Evolutionary conservation across 2,888 invertebrate genomes (phyloP), one percentile per base, ranked within the genome.

Genomic region (Piscicola geometra): DNA sequence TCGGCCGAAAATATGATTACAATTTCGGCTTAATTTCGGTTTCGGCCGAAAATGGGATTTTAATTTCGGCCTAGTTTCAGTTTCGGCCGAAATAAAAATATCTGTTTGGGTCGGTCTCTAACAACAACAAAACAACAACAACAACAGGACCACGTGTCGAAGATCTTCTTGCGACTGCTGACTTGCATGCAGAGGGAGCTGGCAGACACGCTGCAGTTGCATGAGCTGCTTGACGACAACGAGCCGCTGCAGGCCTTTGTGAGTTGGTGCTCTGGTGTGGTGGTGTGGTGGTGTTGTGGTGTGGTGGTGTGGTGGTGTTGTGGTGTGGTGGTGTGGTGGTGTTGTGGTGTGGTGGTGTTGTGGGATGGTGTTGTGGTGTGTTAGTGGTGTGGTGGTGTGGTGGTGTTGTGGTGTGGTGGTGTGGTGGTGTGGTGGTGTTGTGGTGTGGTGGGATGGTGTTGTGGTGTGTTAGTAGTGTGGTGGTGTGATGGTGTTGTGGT

Each of bases 111-210:
- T n/a, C 21, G 50, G 12, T 47, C 21, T 47, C 21, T 15, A 47
- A 47, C 9, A 47, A 15, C 50, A 15, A 15, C 12, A 47, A 47
- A 47, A 47, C 21, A 47, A 47, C 9, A 15, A 15, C 21, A 47
- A 47, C 50, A 56, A 56, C 60, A 18, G 68, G 33, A 81, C 79
- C 77, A 81, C 36, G 78, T 77, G 72, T 82, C 85, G 33, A 80
- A 81, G 35, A 81, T 81, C 71, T 81, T 98, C 36, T 98, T 97
- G 86, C 92, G 94, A 84, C 87, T 98, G 1, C 87, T 98, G 1
- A 87, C 95, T 75, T 93, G 95, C 79, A 87, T 99, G 80, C 96
- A 97, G 85, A 93, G 94, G 28, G 94, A 95, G 0, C 78, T 80
- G 32, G 80, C 79, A 9, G 86, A 86, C 79, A 80, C 81, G 41